Evolutionary conservation across 2,113 vertebrate species (phyloP), one percentile per base, ranked within the genome.

Genomic region (Cololabis saira): DNA sequence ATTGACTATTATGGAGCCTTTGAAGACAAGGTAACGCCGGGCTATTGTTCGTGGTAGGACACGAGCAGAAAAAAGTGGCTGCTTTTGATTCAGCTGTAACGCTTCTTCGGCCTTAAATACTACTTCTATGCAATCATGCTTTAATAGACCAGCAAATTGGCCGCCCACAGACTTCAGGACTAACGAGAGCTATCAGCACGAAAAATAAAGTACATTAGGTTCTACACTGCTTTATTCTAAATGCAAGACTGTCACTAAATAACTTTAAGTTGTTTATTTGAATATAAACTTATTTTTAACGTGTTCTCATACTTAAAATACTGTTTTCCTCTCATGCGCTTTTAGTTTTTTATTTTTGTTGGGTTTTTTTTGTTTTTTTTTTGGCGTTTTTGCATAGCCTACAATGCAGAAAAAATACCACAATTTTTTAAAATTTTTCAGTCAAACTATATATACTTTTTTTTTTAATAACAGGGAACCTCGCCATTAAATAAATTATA

Each of bases 1-100:
- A 93, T 91, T 87, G 82, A 89, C 90, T 87, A 90, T 91, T 91
- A 92, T 87, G 74, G 85, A 74, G 86, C 52, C 86, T 92, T 91
- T 91, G 88, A 91, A 86, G 90, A 78, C 58, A 77, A 83, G 69
- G 87, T 80, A 89, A 80, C 76, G 75, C 71, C 72, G 22, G 65
- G 67, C 87, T 77, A 83, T 90, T 90, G 84, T 91, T 90, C 86
- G 64, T 73, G 71, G 69, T 70, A 82, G 82, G 85, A 90, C 85
- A 83, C 81, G 48, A 73, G 71, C 74, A 84, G 71, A 81, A 87
- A 83, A 89, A 77, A 79, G 83, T 80, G 78, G 85, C 87, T 86
- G 83, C 30, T 85, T 88, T 70, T 59, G 86, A 78, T 84, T 78
- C 68, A 70, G 69, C 80, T 76, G 79, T 37, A 74, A 74, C 61